Conservation (phyloP, 2,888 invertebrate genomes). For the Cataglyphis rosenhaueri region DNA sequence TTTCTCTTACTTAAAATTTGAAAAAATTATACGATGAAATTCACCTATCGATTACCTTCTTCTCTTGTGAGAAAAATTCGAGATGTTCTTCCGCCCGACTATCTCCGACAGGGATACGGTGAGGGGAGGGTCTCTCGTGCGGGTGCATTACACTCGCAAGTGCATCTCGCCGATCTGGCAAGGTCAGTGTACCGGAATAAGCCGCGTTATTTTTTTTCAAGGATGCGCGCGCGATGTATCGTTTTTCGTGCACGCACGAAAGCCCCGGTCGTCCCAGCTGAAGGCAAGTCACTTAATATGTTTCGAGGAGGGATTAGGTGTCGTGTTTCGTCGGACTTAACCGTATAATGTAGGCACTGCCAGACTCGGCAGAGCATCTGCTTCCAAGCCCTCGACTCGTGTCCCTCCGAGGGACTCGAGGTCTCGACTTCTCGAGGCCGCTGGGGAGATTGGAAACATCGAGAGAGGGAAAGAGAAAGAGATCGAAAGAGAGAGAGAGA, state of each 20-base stretch:
- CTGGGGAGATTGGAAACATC: constrained; percentile 28
- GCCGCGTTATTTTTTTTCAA: constrained; percentile 16
- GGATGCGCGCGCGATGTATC: constrained; percentile 49
- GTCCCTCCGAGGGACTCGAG: constrained; percentile 52
- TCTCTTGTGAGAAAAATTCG: constrained; percentile 15
- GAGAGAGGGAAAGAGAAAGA: constrained; percentile 2
- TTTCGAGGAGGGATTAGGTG: constrained; percentile 81
- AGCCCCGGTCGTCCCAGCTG: constrained; percentile 45
- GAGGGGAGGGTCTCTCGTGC: neutral
- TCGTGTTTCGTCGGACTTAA: constrained; percentile 81
- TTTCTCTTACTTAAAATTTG: neutral
- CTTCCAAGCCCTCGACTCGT: constrained; percentile 50
- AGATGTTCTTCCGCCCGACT: constrained; percentile 4
- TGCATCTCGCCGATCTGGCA: constrained; percentile 12
- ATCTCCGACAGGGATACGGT: neutral
- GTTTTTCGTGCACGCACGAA: constrained; percentile 46
- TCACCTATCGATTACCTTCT: neutral
- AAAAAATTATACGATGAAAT: neutral
- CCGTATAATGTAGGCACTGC: constrained; percentile 69
- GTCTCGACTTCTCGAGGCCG: constrained; percentile 50
- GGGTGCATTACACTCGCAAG: constrained; percentile 18
- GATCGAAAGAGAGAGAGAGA: neutral
- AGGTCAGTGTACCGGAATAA: constrained; percentile 40
- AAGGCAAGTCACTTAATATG: constrained; percentile 82
- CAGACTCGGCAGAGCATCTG: constrained; percentile 69